Evolutionary conservation across 30 jellyfish, hydroid and myxozoan genomes (phyloP).

Genomic region (Hydractinia echinata): DNA sequence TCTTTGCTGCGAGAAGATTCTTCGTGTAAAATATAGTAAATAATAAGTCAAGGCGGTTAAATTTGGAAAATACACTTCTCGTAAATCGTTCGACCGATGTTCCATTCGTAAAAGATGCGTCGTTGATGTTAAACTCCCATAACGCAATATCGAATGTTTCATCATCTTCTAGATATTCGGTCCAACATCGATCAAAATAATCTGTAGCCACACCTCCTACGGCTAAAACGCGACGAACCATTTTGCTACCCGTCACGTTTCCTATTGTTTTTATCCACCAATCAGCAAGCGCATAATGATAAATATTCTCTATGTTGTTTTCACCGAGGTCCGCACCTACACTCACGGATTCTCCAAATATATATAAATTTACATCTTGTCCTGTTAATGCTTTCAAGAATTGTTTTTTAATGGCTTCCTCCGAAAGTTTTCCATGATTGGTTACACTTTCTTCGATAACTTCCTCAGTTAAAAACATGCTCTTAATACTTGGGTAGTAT

Average conservation of each 20-base stretch:
- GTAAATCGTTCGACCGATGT: slow-evolving; percentile 1
- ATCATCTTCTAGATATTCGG: slow-evolving; percentile 56
- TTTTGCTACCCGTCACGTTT: slow-evolving; percentile 56
- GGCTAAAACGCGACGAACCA: slow-evolving; percentile 69
- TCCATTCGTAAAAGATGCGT: slow-evolving; percentile 31
- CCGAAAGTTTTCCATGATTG: slow-evolving; percentile 64
- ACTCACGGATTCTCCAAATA: slow-evolving; percentile 81
- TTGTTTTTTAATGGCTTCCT: slow-evolving; percentile 39
- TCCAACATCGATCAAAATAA: slow-evolving; percentile 83
- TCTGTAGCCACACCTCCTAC: slow-evolving; percentile 89
- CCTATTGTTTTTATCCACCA: slow-evolving; percentile 88
- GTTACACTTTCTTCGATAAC: slow-evolving; percentile 57
- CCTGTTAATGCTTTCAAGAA: slow-evolving; percentile 55
- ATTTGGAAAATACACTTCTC: background rate
- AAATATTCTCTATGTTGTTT: slow-evolving; percentile 53
- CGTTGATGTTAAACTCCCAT: slow-evolving; percentile 92
- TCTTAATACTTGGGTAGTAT: slow-evolving; percentile 43
- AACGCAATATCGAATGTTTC: slow-evolving; percentile 72
- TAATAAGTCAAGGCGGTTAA: slow-evolving; percentile 1
- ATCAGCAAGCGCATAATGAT: slow-evolving; percentile 62
- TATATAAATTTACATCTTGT: slow-evolving; percentile 37
- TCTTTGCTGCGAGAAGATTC: slow-evolving; percentile 1
- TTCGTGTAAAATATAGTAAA: slow-evolving; percentile 16
- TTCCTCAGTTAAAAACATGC: slow-evolving; percentile 33
- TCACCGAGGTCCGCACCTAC: slow-evolving; percentile 93